Conservation (phyloP, 2,113 vertebrate genomes). For the Sminthopsis crassicaudata region DNA sequence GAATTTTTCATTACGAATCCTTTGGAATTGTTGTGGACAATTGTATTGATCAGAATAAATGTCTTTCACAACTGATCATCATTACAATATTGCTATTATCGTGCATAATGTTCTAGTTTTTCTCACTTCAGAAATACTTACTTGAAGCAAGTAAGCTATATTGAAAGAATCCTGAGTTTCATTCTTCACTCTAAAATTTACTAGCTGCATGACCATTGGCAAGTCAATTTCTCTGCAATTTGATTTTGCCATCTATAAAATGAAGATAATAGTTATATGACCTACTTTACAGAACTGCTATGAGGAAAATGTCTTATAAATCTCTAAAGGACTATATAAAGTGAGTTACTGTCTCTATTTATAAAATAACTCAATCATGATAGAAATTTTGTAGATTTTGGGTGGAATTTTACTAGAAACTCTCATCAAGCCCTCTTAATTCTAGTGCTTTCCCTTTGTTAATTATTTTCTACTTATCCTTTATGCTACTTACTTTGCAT, state of each 20-base stretch:
- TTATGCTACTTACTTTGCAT: not conserved
- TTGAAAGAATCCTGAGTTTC: not conserved
- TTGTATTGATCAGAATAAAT: not conserved
- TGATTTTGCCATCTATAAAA: not conserved
- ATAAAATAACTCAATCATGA: not conserved
- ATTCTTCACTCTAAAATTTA: not conserved
- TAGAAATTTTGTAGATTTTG: not conserved
- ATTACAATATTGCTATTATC: not conserved
- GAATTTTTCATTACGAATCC: not conserved
- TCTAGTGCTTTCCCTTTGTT: not conserved
- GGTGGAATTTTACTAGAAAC: not conserved
- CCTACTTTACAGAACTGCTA: not conserved
- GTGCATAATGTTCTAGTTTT: not conserved
- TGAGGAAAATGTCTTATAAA: not conserved
- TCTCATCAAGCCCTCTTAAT: not conserved
- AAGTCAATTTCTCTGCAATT: not conserved
- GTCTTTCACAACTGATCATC: not conserved
- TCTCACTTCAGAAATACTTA: not conserved
- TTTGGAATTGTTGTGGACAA: not conserved
- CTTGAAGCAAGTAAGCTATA: not conserved
- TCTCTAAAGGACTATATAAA: not conserved
- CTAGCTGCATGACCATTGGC: not conserved
- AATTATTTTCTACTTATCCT: not conserved
- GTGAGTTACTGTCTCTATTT: not conserved
- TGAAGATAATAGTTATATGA: not conserved